Evolutionary conservation across 1,140 invertebrate species (phyloP).

Genomic region (Archegozetes longisetosus): DNA sequence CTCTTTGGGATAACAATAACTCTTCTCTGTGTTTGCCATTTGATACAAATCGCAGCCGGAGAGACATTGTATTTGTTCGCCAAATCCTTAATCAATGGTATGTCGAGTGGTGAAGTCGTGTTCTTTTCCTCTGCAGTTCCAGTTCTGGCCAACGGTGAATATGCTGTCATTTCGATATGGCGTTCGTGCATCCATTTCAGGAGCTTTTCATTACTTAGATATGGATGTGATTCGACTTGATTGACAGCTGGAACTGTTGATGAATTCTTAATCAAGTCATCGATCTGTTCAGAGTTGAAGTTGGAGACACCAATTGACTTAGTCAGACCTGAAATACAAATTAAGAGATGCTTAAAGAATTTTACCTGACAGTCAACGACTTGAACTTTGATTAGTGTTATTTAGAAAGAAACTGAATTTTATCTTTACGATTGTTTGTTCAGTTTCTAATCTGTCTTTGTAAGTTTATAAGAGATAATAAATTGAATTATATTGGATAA

Average conservation of each 20-base stretch:
- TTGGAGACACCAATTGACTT: conserved; percentile 75
- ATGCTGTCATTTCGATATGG: conserved; percentile 31
- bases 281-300: conserved; percentile 67
- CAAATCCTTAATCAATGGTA: conserved; percentile 45
- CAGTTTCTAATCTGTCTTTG: conserved; percentile 74
- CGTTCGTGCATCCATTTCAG: conserved; percentile 29
- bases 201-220: conserved; percentile 32
- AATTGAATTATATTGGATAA: not conserved
- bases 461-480: conserved; percentile 28
- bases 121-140: conserved; percentile 36
- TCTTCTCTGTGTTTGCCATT: conserved; percentile 52
- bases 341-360: too few species aligned
- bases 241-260: conserved; percentile 56
- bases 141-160: conserved; percentile 32
- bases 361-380: too few species aligned
- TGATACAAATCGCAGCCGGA: conserved; percentile 57
- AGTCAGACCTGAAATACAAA: conserved; percentile 38
- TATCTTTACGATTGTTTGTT: conserved; percentile 66
- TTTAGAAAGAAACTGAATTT: conserved; percentile 32
- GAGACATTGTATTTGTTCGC: conserved; percentile 48
- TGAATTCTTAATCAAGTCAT: conserved; percentile 46
- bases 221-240: conserved; percentile 42
- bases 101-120: conserved; percentile 32
- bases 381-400: not conserved
- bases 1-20: conserved; percentile 69